phyloP scores from a whole-genome alignment of 2,113 vertebrate genomes.

The Urocitellus parryii region DNA sequence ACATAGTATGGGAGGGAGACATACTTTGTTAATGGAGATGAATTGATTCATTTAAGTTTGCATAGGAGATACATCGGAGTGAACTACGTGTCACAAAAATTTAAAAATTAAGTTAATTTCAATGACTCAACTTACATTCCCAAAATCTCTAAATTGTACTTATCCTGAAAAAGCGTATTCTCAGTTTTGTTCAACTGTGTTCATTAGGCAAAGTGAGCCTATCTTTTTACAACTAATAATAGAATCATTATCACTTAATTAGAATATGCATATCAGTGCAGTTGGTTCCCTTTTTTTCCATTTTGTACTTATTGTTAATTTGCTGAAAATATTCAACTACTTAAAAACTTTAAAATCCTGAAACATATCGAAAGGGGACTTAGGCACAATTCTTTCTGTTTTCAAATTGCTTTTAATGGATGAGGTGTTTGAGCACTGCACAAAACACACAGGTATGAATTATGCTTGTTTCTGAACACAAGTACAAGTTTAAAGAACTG shows the following conservation, averaged over 20 bases:
- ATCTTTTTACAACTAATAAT: constrained; percentile 5
- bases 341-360: constrained; percentile 35
- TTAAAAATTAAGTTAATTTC: constrained; percentile 26
- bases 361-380: neutral
- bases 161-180: neutral
- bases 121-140: neutral
- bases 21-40: neutral
- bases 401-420: neutral
- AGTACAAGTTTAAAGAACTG: neutral
- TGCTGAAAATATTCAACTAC: neutral
- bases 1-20: neutral
- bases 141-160: neutral
- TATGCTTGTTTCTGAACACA: neutral
- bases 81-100: neutral
- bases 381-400: neutral
- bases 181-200: neutral
- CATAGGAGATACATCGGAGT: neutral
- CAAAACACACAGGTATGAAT: neutral
- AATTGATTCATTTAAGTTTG: constrained; percentile 25
- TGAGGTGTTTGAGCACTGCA: neutral
- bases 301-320: constrained; percentile 36
- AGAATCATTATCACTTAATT: neutral
- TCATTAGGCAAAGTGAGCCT: neutral
- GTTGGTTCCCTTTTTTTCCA: neutral
- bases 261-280: neutral